A percentile compares a stretch with the other conserved stretches of the same genome.
Evolutionary conservation across 2,797 vertebrate species (phyloP).

Genomic region (Philypnodon macrostomus): DNA sequence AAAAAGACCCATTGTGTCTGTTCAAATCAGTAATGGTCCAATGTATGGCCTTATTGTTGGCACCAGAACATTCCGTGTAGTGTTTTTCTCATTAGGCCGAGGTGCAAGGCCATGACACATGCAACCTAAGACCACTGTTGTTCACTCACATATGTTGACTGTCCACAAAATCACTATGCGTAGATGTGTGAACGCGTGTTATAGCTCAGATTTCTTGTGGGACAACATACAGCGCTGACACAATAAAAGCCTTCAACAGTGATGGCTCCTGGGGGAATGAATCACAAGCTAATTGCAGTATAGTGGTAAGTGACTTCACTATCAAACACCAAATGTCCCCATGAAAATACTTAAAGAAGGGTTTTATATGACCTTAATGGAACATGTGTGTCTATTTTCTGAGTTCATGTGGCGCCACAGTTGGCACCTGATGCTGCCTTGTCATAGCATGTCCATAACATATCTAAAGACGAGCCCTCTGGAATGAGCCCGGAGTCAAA

Average conservation of each 20-base stretch:
- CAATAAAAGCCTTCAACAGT: conserved; percentile 9
- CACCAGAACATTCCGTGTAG: conserved; percentile 28
- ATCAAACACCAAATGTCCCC: conserved; percentile 41
- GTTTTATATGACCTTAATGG: conserved; percentile 8
- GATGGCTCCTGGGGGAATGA: conserved; percentile 23
- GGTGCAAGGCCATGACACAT: conserved; percentile 38
- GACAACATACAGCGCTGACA: conserved; percentile 4
- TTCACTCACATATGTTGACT: conserved; percentile 40
- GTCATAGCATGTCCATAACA: conserved; percentile 22
- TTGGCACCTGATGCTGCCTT: conserved; percentile 20
- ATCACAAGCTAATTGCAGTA: conserved; percentile 23
- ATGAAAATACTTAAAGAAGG: conserved; percentile 6
- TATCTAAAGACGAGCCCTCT: conserved; percentile 5
- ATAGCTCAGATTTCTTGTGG: conserved; percentile 11
- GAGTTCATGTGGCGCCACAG: conserved; percentile 9
- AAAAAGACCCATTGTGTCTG: background rate
- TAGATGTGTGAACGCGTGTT: background rate
- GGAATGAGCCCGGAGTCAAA: conserved; percentile 41
- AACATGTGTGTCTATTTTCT: background rate
- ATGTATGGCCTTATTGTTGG: conserved; percentile 14
- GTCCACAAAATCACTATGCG: conserved; percentile 1
- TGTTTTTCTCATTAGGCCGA: conserved; percentile 37
- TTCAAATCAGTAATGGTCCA: conserved; percentile 13
- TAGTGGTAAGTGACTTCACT: conserved; percentile 24
- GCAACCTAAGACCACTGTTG: too few relatives aligned